Percentiles rank a stretch among this genome's conserved stretches.
phyloP scores from a whole-genome alignment of 2,888 invertebrate genomes.

The Xylocampa areola region DNA sequence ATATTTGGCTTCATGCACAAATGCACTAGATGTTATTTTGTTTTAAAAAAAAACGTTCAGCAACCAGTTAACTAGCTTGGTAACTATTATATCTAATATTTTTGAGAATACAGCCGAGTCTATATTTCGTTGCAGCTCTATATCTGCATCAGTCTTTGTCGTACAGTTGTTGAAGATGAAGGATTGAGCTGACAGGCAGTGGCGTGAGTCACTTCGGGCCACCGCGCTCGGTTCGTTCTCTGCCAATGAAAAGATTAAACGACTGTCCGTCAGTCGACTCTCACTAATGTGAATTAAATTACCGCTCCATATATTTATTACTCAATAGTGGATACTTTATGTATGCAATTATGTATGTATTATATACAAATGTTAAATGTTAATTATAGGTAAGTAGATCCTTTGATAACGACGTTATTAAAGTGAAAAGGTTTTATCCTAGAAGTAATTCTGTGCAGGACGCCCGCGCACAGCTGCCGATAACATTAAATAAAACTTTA shows the following conservation, averaged over 20 bases:
- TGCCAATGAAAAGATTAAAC: constrained; percentile 80
- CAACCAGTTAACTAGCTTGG: too few relatives aligned
- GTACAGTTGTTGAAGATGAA: constrained; percentile 61
- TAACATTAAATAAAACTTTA: too few relatives aligned
- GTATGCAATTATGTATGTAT: constrained; percentile 52
- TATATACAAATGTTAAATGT: constrained; percentile 30
- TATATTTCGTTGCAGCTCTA: constrained; percentile 37
- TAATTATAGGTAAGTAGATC: constrained; percentile 9
- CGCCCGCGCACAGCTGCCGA: too few relatives aligned
- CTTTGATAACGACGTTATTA: constrained; percentile 14
- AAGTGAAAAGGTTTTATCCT: constrained; percentile 1
- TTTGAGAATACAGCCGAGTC: not conserved
- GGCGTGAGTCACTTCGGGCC: constrained; percentile 75
- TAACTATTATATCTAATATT: not conserved
- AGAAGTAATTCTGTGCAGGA: too few relatives aligned
- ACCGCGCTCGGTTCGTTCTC: constrained; percentile 72
- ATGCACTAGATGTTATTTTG: too few relatives aligned
- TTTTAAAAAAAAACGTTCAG: too few relatives aligned
- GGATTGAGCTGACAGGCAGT: constrained; percentile 60
- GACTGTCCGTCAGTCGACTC: constrained; percentile 67
- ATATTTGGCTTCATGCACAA: too few relatives aligned
- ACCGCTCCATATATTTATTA: constrained; percentile 72
- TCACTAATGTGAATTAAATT: constrained; percentile 82
- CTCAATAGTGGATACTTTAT: constrained; percentile 50
- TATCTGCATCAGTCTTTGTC: constrained; percentile 67